A percentile compares a stretch with the other conserved stretches of the same genome.
These are phyloP conservation scores for Cylas formicarius DNA, from an alignment of 1,140 invertebrate genomes.

Conservation along the genomic window DNA sequence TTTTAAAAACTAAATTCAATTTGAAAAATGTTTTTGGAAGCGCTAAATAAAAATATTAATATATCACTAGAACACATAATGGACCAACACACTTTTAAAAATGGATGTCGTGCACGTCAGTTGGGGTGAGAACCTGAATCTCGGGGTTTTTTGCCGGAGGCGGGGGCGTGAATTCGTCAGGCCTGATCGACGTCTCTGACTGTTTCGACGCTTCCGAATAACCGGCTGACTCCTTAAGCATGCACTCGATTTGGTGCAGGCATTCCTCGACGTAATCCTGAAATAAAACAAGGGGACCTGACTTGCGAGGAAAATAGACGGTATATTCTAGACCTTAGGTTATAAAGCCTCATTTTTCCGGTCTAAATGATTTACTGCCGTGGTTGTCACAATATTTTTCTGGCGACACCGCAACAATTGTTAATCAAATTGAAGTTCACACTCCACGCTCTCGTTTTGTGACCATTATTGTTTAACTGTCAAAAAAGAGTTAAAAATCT, in stretches of 20 bases:
- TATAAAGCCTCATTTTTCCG: neutral
- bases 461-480: too few relatives aligned
- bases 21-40: too few relatives aligned
- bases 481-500: too few relatives aligned
- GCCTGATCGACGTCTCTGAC: slow-evolving; percentile 40
- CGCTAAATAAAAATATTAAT: too few relatives aligned
- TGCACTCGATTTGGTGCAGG: slow-evolving; percentile 26
- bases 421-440: too few relatives aligned
- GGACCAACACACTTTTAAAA: too few relatives aligned
- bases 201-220: slow-evolving; percentile 24
- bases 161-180: slow-evolving; percentile 59
- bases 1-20: too few relatives aligned
- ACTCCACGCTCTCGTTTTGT: too few relatives aligned
- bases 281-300: slow-evolving; percentile 14
- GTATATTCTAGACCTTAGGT: neutral
- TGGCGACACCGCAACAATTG: too few relatives aligned
- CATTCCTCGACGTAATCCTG: slow-evolving; percentile 30
- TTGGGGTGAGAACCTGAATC: slow-evolving; percentile 67
- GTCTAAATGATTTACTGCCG: too few relatives aligned
- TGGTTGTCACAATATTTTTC: too few relatives aligned
- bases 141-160: slow-evolving; percentile 51
- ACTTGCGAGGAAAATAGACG: neutral
- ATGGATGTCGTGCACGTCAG: slow-evolving; percentile 69
- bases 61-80: too few relatives aligned
- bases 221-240: slow-evolving; percentile 33